A percentile compares a stretch with the other conserved stretches of the same genome.
phyloP scores from a whole-genome alignment of 64 coral and sea anemone species.

The Dendronephthya gigantea region DNA sequence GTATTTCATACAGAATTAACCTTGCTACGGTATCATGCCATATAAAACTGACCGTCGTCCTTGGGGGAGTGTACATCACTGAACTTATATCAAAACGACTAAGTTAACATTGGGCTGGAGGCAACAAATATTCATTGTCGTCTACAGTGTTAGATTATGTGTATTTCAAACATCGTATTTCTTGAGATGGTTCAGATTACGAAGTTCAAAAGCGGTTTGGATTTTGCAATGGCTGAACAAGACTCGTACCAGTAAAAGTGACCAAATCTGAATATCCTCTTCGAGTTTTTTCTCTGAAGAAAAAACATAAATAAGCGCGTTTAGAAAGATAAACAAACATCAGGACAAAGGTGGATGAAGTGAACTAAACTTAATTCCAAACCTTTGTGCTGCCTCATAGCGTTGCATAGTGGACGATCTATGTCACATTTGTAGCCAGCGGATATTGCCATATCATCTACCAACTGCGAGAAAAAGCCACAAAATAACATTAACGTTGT shows the following conservation, averaged over 20 bases:
- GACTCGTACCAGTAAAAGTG: conserved; percentile 59
- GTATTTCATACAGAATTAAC: neutral
- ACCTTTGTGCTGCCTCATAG: conserved; percentile 69
- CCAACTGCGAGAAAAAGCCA: conserved; percentile 27
- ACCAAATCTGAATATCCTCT: conserved; percentile 75
- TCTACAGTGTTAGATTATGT: too few species aligned
- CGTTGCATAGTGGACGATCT: conserved; percentile 58
- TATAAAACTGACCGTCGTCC: too few species aligned
- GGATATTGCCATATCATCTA: conserved; percentile 89
- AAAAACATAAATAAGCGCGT: neutral
- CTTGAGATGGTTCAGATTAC: too few species aligned
- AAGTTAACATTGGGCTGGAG: too few species aligned
- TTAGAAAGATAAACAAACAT: too few species aligned
- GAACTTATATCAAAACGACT: too few species aligned
- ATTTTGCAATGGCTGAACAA: too few species aligned
- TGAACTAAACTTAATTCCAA: neutral
- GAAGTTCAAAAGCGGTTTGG: too few species aligned
- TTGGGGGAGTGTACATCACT: too few species aligned
- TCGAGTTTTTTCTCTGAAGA: conserved; percentile 80
- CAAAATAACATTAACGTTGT: neutral
- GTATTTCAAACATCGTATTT: too few species aligned
- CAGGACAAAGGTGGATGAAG: too few species aligned
- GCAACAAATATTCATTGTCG: too few species aligned
- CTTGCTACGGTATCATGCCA: neutral
- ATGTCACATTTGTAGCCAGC: conserved; percentile 54